Evolutionary conservation across 2,113 vertebrate species (phyloP), one percentile per base, ranked within the genome.

Genomic region (Poeciliopsis turrubarensis): DNA sequence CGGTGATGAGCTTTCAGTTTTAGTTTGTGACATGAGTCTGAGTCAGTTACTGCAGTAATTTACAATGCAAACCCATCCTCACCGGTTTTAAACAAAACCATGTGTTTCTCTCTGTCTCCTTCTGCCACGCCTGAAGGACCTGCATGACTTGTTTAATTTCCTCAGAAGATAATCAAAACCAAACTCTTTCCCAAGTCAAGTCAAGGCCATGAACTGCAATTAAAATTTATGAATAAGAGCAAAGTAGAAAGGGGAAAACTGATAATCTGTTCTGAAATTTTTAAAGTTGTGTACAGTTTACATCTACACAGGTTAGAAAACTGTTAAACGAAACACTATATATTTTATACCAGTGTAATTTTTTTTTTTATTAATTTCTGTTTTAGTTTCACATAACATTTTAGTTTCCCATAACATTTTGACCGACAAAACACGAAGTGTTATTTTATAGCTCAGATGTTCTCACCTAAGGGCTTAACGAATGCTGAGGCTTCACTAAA

Each of bases 401-500:
- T 41, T 41, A 37, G 34, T 11, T 41, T 41, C 39, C 12, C 39
- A 41, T 41, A 15, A 41, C 14, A 41, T 15, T 41, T 41, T 15
- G 14, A 41, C 39, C 14, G 39, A 10, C 39, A 41, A 41, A 41
- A 41, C 13, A 41, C 39, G 22, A 25, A 34, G n/a, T 62, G 60
- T 60, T n/a, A 25, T 60, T 30, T 54, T 37, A 34, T 60, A 11
- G 22, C 41, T 60, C 41, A 4, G 31, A 69, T 69, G 62, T 39
- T 62, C 72, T 44, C 27, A 80, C 60, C 66, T 75, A 39, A 65
- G 78, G 60, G 62, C 69, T 41, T 60, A 69, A 65, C 71, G 65
- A 41, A 39, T 68, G 44, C 37, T 65, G 64, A 65, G 57, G 69
- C 70, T 70, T 80, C n/a, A 64, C 29, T 47, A 62, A 80, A 66